phyloP scores from a whole-genome alignment of 2,113 vertebrate species.

The Centropristis striata region DNA sequence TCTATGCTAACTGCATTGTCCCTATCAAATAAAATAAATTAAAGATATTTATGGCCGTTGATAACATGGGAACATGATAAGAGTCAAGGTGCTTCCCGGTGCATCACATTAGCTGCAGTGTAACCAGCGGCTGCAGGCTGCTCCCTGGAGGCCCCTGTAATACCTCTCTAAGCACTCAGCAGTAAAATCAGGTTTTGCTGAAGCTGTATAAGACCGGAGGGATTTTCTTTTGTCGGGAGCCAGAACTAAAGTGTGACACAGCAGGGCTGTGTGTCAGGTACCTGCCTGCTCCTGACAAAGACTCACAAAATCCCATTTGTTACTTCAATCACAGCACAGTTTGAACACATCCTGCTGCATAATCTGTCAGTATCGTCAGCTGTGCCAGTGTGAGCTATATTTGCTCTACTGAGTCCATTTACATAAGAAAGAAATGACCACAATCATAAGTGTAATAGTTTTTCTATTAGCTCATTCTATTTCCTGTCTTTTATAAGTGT shows the following conservation, averaged over 20 bases:
- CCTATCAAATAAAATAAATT: too few relatives aligned
- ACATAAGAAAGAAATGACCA: background rate
- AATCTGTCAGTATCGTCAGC: background rate
- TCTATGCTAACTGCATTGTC: too few relatives aligned
- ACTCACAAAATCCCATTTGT: constrained; percentile 24
- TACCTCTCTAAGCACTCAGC: constrained; percentile 31
- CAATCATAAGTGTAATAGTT: background rate
- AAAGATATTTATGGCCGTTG: constrained; percentile 52
- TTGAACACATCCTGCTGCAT: constrained; percentile 8
- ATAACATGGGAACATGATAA: constrained; percentile 55
- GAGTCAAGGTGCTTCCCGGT: constrained; percentile 30
- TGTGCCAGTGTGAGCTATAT: background rate
- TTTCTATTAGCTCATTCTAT: background rate
- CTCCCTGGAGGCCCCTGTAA: constrained; percentile 28
- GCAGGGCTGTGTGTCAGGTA: constrained; percentile 16
- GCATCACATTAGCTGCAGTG: constrained; percentile 9
- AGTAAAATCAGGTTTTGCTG: constrained; percentile 45
- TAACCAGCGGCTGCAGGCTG: constrained; percentile 9
- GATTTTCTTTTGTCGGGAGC: constrained; percentile 44
- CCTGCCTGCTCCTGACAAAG: constrained; percentile 1
- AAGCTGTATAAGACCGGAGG: constrained; percentile 31
- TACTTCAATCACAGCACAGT: constrained; percentile 11
- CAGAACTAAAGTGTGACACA: constrained; percentile 29
- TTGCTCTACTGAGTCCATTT: background rate
- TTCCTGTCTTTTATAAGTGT: background rate